Evolutionary conservation across 2,113 vertebrate species (phyloP), one percentile per base, ranked within the genome.

Genomic region (Engystomops pustulosus): DNA sequence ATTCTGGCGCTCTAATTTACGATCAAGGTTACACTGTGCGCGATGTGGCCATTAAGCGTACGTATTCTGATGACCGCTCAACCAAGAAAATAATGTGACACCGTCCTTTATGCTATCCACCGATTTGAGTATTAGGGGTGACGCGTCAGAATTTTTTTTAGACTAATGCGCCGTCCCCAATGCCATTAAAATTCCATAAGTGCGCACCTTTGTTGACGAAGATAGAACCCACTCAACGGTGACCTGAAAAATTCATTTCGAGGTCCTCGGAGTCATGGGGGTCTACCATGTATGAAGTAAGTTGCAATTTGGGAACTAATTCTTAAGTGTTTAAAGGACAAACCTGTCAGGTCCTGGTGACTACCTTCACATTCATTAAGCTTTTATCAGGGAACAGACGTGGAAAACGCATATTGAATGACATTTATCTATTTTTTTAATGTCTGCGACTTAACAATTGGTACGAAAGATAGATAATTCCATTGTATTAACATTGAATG

Each of bases 111-210:
- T 51, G 30, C 75, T 76, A 78, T 53, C 44, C 17, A 32, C 68
- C 45, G 53, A 30, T 41, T 51, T 12, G 11, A 69, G 44, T 84
- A 84, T 78, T 77, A 77, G 81, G 71, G 81, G 30, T 47, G 81
- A 76, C 58, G 7, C 41, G 23, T 49, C 67, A 47, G 75, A 51
- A 67, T 38, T 77, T 30, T 27, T 45, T 18, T 84, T 32, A 27
- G 7, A 65, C 41, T 36, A 76, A 65, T 76, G 41, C 30, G 18
- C 27, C 3, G 27, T 68, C 82, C 72, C 82, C 82, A 84, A 67
- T 84, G 53, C 82, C 72, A 84, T 84, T 84, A 84, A 84, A 84
- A 84, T 77, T 78, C 74, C 82, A 68, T 32, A 84, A 77, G 25
- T 44, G 32, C 45, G 23, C 32, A n/a, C 30, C 82, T 53, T 84